Conservation (phyloP, 2,113 vertebrate genomes). For the western clawed frog (Xenopus tropicalis) region DNA sequence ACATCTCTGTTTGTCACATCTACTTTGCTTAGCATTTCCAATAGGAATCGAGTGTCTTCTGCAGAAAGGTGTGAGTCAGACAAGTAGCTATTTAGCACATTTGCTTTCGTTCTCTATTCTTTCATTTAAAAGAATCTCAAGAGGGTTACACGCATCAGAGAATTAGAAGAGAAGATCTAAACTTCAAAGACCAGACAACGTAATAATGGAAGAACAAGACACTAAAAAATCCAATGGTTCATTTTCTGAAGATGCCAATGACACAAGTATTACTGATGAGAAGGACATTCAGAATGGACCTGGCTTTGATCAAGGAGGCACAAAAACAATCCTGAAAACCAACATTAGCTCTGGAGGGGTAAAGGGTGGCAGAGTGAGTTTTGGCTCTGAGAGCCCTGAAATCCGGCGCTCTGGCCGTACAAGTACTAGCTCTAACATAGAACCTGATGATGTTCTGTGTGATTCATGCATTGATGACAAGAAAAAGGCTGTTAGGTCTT, state of each 20-base stretch:
- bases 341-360: slow-evolving; percentile 11
- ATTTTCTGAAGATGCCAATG: slow-evolving; percentile 4
- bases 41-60: slow-evolving; percentile 45
- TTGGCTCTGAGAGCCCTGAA: slow-evolving; percentile 15
- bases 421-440: slow-evolving; percentile 51
- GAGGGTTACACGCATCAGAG: slow-evolving; percentile 6
- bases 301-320: slow-evolving; percentile 5
- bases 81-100: slow-evolving; percentile 14
- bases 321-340: slow-evolving; percentile 12
- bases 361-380: slow-evolving; percentile 17
- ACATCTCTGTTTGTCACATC: slow-evolving; percentile 47
- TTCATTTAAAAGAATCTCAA: not conserved
- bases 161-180: not conserved
- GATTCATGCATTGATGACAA: slow-evolving; percentile 89
- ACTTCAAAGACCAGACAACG: not conserved
- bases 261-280: not conserved
- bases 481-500: slow-evolving; percentile 88
- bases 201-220: slow-evolving; percentile 35
- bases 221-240: slow-evolving; percentile 29
- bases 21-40: slow-evolving; percentile 35
- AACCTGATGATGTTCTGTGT: slow-evolving; percentile 75
- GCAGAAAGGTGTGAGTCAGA: slow-evolving; percentile 50
- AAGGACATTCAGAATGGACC: slow-evolving; percentile 20
- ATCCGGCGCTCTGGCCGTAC: slow-evolving; percentile 13
- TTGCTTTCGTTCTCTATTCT: slow-evolving; percentile 18